Evolutionary conservation across 2,888 invertebrate species (phyloP).

Genomic region (Xanthorhoe designata): DNA sequence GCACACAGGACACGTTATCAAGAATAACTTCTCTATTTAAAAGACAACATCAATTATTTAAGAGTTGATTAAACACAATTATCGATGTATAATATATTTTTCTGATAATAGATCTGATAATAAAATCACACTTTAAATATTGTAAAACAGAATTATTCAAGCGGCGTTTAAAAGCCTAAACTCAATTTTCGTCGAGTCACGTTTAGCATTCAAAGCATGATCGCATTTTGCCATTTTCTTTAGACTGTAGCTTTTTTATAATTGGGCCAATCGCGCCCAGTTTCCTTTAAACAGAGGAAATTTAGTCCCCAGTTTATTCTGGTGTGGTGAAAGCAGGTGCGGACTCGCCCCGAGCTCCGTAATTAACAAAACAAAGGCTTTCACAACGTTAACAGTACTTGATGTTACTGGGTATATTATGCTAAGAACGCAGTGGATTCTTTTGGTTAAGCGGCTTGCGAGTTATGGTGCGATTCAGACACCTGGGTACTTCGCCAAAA

Average conservation of each 20-base stretch:
- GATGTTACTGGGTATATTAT: conserved; percentile 68
- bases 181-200: conserved; percentile 9
- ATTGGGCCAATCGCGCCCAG: conserved; percentile 15
- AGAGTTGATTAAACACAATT: too few species aligned
- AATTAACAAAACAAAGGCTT: conserved; percentile 80
- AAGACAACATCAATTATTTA: too few species aligned
- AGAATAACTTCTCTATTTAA: background rate
- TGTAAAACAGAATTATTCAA: conserved; percentile 3
- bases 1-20: background rate
- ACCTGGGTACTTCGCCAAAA: conserved; percentile 41
- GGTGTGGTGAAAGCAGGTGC: conserved; percentile 73
- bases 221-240: conserved; percentile 7
- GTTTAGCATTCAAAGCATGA: conserved; percentile 8
- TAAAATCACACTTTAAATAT: background rate
- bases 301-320: conserved; percentile 72
- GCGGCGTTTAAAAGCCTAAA: conserved; percentile 4
- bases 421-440: conserved; percentile 60
- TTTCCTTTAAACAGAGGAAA: conserved; percentile 65
- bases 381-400: conserved; percentile 71
- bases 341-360: conserved; percentile 66
- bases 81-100: too few species aligned
- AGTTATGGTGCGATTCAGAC: conserved; percentile 34
- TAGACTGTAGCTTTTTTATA: conserved; percentile 6
- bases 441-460: conserved; percentile 54
- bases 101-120: background rate